phyloP scores from a whole-genome alignment of 2,888 invertebrate genomes.

The Eilema sororculum region DNA sequence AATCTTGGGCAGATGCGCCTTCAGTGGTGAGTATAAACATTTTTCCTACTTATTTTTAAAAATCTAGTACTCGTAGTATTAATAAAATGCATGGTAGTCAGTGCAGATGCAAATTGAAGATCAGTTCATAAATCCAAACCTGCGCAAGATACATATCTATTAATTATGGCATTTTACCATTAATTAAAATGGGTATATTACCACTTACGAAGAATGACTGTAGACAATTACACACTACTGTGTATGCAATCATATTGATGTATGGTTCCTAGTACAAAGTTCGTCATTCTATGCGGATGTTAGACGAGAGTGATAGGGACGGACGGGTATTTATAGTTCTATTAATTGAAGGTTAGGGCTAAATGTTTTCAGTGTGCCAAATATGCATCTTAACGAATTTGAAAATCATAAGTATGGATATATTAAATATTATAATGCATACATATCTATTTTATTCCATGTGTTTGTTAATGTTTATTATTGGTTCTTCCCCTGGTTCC shows the following conservation, averaged over 20 bases:
- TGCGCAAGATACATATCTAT: neutral
- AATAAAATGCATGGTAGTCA: constrained; percentile 65
- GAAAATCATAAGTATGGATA: constrained; percentile 17
- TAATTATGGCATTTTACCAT: neutral
- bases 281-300: constrained; percentile 66
- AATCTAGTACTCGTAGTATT: neutral
- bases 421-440: no score
- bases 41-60: neutral
- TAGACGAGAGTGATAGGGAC: constrained; percentile 59
- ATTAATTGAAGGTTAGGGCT: constrained; percentile 76
- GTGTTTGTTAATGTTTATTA: neutral
- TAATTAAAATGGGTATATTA: constrained; percentile 57
- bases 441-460: no score
- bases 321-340: constrained; percentile 72
- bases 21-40: constrained; percentile 87
- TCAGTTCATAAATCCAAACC: no score
- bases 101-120: neutral
- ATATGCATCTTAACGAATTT: constrained; percentile 36
- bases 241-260: constrained; percentile 54
- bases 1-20: constrained; percentile 87
- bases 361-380: constrained; percentile 59
- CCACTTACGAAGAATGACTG: constrained; percentile 15
- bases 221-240: constrained; percentile 58
- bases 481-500: no score
- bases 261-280: constrained; percentile 75